Evolutionary conservation across 1,140 invertebrate species (phyloP).

Genomic region (Agrypnia vestita): DNA sequence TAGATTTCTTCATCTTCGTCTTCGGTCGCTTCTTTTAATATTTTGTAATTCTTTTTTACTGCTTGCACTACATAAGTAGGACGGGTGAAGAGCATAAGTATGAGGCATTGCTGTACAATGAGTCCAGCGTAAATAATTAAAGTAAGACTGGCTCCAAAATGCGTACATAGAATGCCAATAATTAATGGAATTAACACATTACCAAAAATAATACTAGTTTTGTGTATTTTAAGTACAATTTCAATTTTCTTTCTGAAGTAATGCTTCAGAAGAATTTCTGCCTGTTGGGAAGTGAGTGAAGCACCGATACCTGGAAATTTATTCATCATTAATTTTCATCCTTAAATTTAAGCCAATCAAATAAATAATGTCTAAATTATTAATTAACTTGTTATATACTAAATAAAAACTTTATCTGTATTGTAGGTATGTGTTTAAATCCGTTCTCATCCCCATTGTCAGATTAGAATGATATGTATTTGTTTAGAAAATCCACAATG

Average conservation of each 20-base stretch:
- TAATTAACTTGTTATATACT: too few species aligned
- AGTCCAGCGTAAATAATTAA: conserved; percentile 69
- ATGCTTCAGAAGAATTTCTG: conserved; percentile 70
- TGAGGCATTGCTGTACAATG: conserved; percentile 70
- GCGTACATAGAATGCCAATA: conserved; percentile 65
- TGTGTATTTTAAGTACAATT: conserved; percentile 66
- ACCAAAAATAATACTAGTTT: conserved; percentile 67
- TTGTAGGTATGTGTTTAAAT: too few species aligned
- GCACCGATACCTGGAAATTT: conserved; percentile 67
- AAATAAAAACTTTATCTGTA: too few species aligned
- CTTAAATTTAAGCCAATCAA: background rate
- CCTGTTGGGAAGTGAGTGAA: conserved; percentile 69
- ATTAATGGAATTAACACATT: conserved; percentile 66
- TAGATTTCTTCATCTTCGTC: conserved; percentile 72
- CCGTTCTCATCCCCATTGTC: too few species aligned
- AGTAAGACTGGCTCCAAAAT: conserved; percentile 64
- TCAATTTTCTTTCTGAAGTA: conserved; percentile 70
- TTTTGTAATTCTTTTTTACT: conserved; percentile 68
- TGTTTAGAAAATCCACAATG: too few species aligned
- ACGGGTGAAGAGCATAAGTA: conserved; percentile 66
- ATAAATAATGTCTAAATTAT: background rate
- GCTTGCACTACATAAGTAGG: conserved; percentile 69
- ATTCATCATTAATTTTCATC: background rate
- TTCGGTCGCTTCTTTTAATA: conserved; percentile 67
- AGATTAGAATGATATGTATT: too few species aligned